Conservation (phyloP, 1,140 invertebrate species). For the Penaeus vannamei region DNA sequence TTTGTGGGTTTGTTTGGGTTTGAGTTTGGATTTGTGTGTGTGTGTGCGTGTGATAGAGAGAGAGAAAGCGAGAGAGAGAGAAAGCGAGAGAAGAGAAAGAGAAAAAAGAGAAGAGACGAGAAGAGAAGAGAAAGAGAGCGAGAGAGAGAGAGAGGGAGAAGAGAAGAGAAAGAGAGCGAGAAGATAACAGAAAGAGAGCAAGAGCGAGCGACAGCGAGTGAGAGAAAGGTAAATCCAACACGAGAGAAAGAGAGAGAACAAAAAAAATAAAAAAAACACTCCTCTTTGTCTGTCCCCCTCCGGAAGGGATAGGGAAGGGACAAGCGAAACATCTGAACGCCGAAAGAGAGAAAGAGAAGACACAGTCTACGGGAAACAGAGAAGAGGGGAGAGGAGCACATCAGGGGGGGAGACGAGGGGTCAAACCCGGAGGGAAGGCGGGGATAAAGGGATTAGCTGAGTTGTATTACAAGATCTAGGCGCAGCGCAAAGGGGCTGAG, state of each 20-base stretch:
- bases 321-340: not conserved
- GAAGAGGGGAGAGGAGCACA: not conserved
- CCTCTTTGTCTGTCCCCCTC: conserved; percentile 16
- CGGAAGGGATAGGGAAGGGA: not conserved
- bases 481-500: too few species aligned
- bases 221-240: not conserved
- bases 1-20: conserved; percentile 45
- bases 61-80: conserved; percentile 20
- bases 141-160: not conserved
- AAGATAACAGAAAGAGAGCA: conserved; percentile 2
- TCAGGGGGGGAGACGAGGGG: too few species aligned
- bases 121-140: not conserved
- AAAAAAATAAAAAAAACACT: not conserved
- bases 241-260: not conserved
- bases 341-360: not conserved
- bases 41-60: conserved; percentile 32
- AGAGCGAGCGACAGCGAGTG: conserved; percentile 20
- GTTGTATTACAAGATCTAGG: too few species aligned
- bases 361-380: not conserved
- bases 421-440: too few species aligned
- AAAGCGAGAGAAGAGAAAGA: conserved; percentile 17
- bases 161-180: not conserved
- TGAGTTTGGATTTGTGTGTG: conserved; percentile 48
- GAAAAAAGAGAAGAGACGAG: not conserved
- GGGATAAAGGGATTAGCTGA: too few species aligned